These are phyloP conservation scores for Lissocephala sabroskyi DNA, from an alignment of 2,888 invertebrate genomes.

Conservation along the genomic window DNA sequence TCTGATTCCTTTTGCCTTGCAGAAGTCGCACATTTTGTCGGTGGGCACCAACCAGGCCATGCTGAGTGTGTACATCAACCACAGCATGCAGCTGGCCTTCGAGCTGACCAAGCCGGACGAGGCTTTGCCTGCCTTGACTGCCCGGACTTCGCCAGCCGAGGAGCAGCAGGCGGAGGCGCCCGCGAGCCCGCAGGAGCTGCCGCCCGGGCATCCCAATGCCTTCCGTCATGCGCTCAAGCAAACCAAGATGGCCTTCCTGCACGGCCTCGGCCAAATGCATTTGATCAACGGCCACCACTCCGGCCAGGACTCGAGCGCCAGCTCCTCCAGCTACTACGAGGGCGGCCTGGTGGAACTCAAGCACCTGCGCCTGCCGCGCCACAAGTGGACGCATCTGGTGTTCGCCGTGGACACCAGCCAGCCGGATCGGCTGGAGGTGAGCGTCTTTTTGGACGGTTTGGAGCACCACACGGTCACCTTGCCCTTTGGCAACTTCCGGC, in stretches of 20 bases:
- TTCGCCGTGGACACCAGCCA: slow-evolving; percentile 57
- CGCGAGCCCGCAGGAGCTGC: background rate
- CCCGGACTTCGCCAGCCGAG: background rate
- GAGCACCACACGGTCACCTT: slow-evolving; percentile 61
- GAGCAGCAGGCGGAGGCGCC: slow-evolving; percentile 1
- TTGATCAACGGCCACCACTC: slow-evolving; percentile 62
- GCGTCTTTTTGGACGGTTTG: slow-evolving; percentile 62
- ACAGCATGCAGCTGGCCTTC: slow-evolving; percentile 64
- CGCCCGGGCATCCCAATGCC: slow-evolving; percentile 27
- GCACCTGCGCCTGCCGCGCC: slow-evolving; percentile 54
- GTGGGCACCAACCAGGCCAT: slow-evolving; percentile 70
- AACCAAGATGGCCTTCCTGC: slow-evolving; percentile 67
- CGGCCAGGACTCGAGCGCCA: slow-evolving; percentile 9
- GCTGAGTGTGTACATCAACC: slow-evolving; percentile 67
- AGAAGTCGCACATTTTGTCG: slow-evolving; percentile 70
- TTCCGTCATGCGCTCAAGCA: slow-evolving; percentile 67
- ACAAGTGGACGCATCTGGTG: slow-evolving; percentile 70
- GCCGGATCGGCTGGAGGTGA: slow-evolving; percentile 57
- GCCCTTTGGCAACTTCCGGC: slow-evolving; percentile 62
- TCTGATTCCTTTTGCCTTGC: background rate
- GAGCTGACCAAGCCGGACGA: slow-evolving; percentile 68
- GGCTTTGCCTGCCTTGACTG: slow-evolving; percentile 30
- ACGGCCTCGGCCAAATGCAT: slow-evolving; percentile 68
- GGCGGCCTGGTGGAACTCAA: slow-evolving; percentile 59
- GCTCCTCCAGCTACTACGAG: slow-evolving; percentile 46